phyloP scores from a whole-genome alignment of 2,113 vertebrate species.

The Prietella phreatophila region DNA sequence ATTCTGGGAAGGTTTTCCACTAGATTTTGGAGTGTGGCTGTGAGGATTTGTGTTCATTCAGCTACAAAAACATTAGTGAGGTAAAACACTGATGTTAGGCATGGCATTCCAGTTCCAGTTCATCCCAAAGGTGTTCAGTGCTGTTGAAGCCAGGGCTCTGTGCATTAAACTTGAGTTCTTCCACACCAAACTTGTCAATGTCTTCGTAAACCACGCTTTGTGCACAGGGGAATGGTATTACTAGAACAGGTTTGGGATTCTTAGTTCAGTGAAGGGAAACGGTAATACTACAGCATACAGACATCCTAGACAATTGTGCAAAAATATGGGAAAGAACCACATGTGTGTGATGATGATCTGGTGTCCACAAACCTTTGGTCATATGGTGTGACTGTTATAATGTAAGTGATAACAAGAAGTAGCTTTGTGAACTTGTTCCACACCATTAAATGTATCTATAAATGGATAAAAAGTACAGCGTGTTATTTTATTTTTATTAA shows the following conservation, averaged over 20 bases:
- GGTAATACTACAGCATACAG: neutral
- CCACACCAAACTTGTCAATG: neutral
- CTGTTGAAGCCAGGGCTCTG: neutral
- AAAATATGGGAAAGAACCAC: neutral
- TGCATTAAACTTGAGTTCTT: neutral
- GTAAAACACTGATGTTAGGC: neutral
- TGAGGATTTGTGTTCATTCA: neutral
- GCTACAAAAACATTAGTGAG: neutral
- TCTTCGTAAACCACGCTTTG: neutral
- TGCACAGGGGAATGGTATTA: neutral
- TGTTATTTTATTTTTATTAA: neutral
- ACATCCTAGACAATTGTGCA: neutral
- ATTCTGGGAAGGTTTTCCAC: neutral
- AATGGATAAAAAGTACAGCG: neutral
- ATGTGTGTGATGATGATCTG: neutral
- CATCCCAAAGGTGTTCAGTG: neutral
- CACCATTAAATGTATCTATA: neutral
- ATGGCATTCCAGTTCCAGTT: neutral
- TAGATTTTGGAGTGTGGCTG: neutral
- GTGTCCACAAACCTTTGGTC: neutral
- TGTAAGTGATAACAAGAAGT: neutral
- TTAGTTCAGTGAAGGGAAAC: neutral
- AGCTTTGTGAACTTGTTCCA: neutral
- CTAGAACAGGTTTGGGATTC: neutral
- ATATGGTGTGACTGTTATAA: neutral